These are phyloP conservation scores for Byasa hedistus DNA, from an alignment of 2,888 invertebrate genomes.

Conservation along the genomic window DNA sequence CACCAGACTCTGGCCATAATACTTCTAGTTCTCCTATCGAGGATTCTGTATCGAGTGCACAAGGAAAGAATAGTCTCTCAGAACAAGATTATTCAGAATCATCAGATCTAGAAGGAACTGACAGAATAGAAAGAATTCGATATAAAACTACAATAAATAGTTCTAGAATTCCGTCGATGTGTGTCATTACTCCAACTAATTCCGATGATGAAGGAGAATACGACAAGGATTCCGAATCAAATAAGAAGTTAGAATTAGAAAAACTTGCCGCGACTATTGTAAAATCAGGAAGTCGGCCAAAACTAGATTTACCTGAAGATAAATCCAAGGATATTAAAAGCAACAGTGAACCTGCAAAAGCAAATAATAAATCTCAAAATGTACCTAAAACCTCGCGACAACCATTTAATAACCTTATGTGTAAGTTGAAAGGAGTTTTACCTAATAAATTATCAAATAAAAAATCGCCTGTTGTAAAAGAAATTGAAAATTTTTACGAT, in stretches of 20 bases:
- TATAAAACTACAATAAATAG: conserved; percentile 93
- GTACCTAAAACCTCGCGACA: conserved; percentile 67
- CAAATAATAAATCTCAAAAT: conserved; percentile 49
- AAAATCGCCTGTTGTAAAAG: conserved; percentile 74
- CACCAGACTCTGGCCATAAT: conserved; percentile 89
- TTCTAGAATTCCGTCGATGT: conserved; percentile 94
- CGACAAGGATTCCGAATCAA: conserved; percentile 54
- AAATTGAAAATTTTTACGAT: conserved; percentile 78
- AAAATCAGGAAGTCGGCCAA: conserved; percentile 57
- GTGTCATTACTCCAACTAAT: conserved; percentile 92
- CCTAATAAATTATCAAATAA: conserved; percentile 75
- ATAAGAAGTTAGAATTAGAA: conserved; percentile 45
- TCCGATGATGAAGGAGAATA: conserved; percentile 90
- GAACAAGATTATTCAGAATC: conserved; percentile 93
- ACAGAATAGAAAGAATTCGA: conserved; percentile 90
- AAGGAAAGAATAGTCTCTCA: conserved; percentile 84
- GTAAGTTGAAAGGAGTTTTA: conserved; percentile 84
- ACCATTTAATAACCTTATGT: conserved; percentile 87
- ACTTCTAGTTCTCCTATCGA: conserved; percentile 90
- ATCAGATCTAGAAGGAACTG: conserved; percentile 92
- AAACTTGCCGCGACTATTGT: conserved; percentile 47
- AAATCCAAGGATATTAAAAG: conserved; percentile 54
- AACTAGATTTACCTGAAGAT: conserved; percentile 67
- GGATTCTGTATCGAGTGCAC: conserved; percentile 85
- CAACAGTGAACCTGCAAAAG: conserved; percentile 44